Percentiles rank a stretch among this genome's conserved stretches.
Conservation (phyloP, 2,797 vertebrate genomes). For the Tenualosa thibaudeaui region DNA sequence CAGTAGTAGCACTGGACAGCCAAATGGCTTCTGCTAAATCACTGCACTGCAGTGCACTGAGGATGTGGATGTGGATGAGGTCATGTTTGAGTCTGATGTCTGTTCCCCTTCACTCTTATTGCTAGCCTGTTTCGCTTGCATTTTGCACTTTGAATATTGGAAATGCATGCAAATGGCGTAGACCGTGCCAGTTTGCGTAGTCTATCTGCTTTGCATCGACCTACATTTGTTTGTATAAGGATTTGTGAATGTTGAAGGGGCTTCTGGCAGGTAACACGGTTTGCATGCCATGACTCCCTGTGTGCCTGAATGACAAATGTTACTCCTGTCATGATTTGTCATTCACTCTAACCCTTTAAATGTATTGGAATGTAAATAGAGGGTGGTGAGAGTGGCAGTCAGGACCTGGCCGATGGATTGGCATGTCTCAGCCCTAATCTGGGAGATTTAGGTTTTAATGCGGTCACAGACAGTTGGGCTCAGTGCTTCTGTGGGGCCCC, state of each 20-base stretch:
- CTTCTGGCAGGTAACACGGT: background rate
- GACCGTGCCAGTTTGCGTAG: background rate
- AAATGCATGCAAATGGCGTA: background rate
- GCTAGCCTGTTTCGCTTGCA: background rate
- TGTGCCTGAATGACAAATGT: background rate
- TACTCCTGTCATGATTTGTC: background rate
- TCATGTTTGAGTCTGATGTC: background rate
- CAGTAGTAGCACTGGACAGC: background rate
- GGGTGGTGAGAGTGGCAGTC: background rate
- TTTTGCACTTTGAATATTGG: background rate
- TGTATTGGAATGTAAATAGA: background rate
- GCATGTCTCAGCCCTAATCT: background rate
- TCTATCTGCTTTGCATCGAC: background rate
- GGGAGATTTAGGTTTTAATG: constrained; percentile 4
- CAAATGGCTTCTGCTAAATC: background rate
- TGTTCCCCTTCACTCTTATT: background rate
- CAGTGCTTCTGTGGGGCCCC: background rate
- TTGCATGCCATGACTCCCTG: background rate
- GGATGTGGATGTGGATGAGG: background rate
- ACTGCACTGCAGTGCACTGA: background rate
- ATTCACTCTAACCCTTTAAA: background rate
- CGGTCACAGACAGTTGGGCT: background rate
- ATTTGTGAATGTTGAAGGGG: background rate
- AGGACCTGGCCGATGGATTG: background rate
- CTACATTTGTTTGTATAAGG: background rate